These are phyloP conservation scores for Leptura quadrifasciata DNA, from an alignment of 2,888 invertebrate species.

Conservation along the genomic window DNA sequence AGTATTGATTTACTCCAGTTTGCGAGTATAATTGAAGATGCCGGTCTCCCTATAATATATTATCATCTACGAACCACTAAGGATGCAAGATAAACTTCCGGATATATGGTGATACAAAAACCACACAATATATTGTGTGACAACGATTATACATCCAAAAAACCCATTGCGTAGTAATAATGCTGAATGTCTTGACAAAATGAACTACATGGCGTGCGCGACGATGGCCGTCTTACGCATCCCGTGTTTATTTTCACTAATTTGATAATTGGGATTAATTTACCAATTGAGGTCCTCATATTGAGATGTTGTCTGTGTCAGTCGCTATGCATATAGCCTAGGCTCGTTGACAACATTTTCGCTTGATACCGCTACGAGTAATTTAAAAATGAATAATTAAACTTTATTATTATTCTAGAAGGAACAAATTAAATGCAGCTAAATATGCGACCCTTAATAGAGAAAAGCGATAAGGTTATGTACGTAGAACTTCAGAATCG, in stretches of 20 bases:
- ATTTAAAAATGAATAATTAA: not conserved
- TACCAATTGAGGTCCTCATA: constrained; percentile 9
- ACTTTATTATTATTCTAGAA: not conserved
- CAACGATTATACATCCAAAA: too few relatives aligned
- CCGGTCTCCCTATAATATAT: not conserved
- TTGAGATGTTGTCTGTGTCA: not conserved
- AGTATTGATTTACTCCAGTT: constrained; percentile 29
- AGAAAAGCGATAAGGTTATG: not conserved
- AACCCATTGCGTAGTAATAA: too few relatives aligned
- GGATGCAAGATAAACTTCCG: not conserved
- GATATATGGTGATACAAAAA: too few relatives aligned
- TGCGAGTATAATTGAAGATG: not conserved
- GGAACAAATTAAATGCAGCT: not conserved
- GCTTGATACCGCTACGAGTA: not conserved
- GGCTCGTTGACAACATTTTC: not conserved
- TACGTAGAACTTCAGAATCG: too few relatives aligned
- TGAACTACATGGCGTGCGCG: not conserved
- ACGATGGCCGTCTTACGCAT: not conserved
- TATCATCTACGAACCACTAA: not conserved
- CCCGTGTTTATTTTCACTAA: constrained; percentile 25
- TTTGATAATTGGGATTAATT: constrained; percentile 23
- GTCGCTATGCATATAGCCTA: not conserved
- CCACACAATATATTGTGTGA: too few relatives aligned
- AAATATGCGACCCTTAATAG: not conserved
- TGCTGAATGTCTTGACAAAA: not conserved